Evolutionary conservation across 2,113 vertebrate genomes (phyloP), one percentile per base, ranked within the genome.

Genomic region (Melanostigma gelatinosum): DNA sequence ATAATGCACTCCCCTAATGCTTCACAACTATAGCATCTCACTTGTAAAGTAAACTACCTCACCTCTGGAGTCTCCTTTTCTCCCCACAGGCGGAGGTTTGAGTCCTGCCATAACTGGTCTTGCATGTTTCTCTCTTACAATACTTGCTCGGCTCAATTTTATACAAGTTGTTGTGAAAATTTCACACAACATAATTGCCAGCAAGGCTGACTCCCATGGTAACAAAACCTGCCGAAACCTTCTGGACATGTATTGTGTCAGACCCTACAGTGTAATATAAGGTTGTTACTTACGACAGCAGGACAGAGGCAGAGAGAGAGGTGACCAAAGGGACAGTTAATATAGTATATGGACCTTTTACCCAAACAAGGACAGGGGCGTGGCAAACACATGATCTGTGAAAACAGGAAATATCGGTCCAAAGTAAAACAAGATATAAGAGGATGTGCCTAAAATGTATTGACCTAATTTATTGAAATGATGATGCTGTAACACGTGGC

Each of bases 151-250:
- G 36, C 36, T 64, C 18, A 44, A 11, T 46, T 50, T 65, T 22
- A 9, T 7, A 4, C 15, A 55, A 55, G 11, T 54, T 8, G 20
- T n/a, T 20, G 7, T 54, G 52, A 4, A 38, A 22, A 44, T 22
- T 34, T 52, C 8, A 69, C 18, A 10, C 72, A 52, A 38, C 9
- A 2, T n/a, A 4, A 42, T 40, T 65, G 34, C n/a, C 29, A 24
- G 16, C 34, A 54, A n/a, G 34, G 29, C 2, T 0, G 4, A 29
- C 34, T 75, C 61, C 73, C 73, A 54, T 54, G 16, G 29, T n/a
- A 75, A 38, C 29, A 61, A 38, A 72, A n/a, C n/a, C n/a, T n/a
- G n/a, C n/a, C n/a, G n/a, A 57, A 71, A 12, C 36, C 50, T 65
- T 72, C 60, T 57, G 34, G n/a, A 15, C 8, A 18, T 11, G 6